These are phyloP conservation scores for Spialia ferax DNA, from an alignment of 2,888 invertebrate genomes.

Conservation along the genomic window DNA sequence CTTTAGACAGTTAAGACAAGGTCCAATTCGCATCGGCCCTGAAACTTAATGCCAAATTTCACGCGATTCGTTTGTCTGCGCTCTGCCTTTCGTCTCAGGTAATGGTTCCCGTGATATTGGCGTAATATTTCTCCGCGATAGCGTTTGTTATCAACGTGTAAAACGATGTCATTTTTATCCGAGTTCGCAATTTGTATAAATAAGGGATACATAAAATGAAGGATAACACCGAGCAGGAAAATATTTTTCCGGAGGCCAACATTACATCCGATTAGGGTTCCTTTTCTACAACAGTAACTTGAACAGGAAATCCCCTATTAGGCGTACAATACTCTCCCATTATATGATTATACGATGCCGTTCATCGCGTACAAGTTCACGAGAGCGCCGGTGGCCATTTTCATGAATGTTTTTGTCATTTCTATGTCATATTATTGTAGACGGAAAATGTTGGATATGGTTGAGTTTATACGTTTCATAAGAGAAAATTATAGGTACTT, in stretches of 20 bases:
- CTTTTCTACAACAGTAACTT: conserved; percentile 31
- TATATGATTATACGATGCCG: conserved; percentile 5
- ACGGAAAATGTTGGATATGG: too few species aligned
- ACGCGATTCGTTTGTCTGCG: conserved; percentile 68
- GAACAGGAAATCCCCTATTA: conserved; percentile 32
- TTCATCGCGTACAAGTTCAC: neutral
- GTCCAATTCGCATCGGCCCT: conserved; percentile 33
- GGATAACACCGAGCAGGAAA: conserved; percentile 29
- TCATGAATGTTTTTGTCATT: neutral
- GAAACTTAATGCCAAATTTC: conserved; percentile 57
- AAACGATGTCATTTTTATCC: conserved; percentile 62
- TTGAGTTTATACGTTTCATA: too few species aligned
- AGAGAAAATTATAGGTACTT: too few species aligned
- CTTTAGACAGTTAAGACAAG: conserved; percentile 48
- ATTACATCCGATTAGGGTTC: conserved; percentile 34
- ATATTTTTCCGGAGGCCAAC: conserved; percentile 34
- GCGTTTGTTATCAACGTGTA: conserved; percentile 71
- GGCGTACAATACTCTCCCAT: conserved; percentile 17
- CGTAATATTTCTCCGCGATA: conserved; percentile 74
- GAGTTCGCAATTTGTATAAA: conserved; percentile 54
- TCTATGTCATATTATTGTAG: neutral
- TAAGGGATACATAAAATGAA: conserved; percentile 34
- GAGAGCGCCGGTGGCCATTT: neutral
- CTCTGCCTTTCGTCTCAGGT: conserved; percentile 63
- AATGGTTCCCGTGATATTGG: conserved; percentile 73